phyloP scores from a whole-genome alignment of 2,113 vertebrate species.

The Ifrita kowaldi region DNA sequence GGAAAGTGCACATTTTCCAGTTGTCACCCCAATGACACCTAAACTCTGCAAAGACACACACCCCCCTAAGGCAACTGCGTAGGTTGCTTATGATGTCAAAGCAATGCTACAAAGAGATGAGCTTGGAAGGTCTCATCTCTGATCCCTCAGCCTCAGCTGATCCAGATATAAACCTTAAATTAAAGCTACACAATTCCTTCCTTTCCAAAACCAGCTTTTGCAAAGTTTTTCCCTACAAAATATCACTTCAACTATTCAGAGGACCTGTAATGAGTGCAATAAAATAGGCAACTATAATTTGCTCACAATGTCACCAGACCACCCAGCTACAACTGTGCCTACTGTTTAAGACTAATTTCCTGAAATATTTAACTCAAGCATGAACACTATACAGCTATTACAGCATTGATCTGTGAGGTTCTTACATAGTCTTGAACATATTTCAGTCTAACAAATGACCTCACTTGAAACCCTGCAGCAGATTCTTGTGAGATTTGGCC shows the following conservation, averaged over 20 bases:
- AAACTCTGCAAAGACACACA: not conserved
- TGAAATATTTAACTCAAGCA: not conserved
- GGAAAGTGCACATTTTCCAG: not conserved
- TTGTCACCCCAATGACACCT: not conserved
- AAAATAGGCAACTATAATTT: not conserved
- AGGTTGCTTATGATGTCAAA: not conserved
- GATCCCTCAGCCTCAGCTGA: not conserved
- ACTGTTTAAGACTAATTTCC: not conserved
- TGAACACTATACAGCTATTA: not conserved
- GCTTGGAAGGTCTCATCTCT: not conserved
- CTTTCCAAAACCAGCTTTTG: not conserved
- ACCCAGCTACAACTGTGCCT: not conserved
- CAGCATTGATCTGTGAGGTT: not conserved
- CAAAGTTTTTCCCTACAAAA: not conserved
- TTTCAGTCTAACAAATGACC: not conserved
- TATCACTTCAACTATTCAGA: not conserved
- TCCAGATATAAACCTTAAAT: not conserved
- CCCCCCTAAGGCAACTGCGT: rapidly evolving
- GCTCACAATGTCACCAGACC: not conserved
- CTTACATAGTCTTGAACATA: not conserved
- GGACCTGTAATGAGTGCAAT: not conserved
- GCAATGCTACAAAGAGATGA: not conserved
- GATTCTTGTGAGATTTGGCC: not conserved
- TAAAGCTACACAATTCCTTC: not conserved
- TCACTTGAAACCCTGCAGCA: not conserved